phyloP scores from a whole-genome alignment of 1,140 invertebrate genomes.

The Charaxes varanes region DNA sequence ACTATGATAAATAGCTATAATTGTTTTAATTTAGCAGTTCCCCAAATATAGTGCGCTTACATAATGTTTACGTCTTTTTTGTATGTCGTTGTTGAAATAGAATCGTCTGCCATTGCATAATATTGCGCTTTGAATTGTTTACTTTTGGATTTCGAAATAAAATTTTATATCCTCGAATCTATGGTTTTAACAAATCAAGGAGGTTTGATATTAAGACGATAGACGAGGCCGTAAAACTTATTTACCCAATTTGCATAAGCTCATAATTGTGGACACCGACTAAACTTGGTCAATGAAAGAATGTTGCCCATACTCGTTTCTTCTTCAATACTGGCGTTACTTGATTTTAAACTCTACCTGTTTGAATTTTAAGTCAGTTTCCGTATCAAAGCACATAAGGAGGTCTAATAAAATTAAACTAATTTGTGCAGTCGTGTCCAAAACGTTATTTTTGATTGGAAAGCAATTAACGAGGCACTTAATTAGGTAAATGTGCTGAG shows the following conservation, averaged over 20 bases:
- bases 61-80: too few species aligned
- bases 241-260: constrained; percentile 26
- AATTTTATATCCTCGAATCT: constrained; percentile 11
- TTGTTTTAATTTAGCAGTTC: too few species aligned
- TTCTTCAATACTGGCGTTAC: constrained; percentile 31
- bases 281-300: constrained; percentile 29
- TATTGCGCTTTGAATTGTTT: too few species aligned
- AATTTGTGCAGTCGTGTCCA: constrained; percentile 22
- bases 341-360: constrained; percentile 35
- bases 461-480: constrained; percentile 23
- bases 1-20: too few species aligned
- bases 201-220: constrained; percentile 10
- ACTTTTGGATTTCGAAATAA: constrained; percentile 5
- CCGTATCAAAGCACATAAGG: constrained; percentile 8
- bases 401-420: constrained; percentile 24
- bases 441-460: constrained; percentile 21
- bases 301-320: constrained; percentile 53
- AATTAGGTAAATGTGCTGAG: constrained; percentile 20
- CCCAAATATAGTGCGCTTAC: too few species aligned
- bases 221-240: constrained; percentile 21
- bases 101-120: too few species aligned
- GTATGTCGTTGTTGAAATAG: too few species aligned
- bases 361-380: constrained; percentile 13
- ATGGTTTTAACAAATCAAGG: constrained; percentile 11
- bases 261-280: constrained; percentile 18